A percentile compares a stretch with the other conserved stretches of the same genome.
Evolutionary conservation across 2,888 invertebrate genomes (phyloP).

Genomic region (Zeuzera pyrina): DNA sequence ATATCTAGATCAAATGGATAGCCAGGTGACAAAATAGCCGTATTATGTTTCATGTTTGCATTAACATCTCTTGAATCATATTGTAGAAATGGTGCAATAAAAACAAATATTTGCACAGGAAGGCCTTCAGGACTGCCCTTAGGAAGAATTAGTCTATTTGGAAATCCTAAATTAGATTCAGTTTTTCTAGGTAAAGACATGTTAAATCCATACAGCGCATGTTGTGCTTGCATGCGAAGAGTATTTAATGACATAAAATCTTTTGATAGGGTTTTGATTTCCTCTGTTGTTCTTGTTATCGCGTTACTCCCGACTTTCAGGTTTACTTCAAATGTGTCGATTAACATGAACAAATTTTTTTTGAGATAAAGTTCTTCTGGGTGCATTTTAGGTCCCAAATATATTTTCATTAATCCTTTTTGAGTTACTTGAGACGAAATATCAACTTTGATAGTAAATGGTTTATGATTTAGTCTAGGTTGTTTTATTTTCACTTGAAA

Average conservation of each 20-base stretch:
- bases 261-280: conserved; percentile 72
- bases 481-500: conserved; percentile 67
- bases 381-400: conserved; percentile 79
- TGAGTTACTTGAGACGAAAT: conserved; percentile 73
- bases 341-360: conserved; percentile 71
- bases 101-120: conserved; percentile 76
- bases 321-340: conserved; percentile 74
- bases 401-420: conserved; percentile 76
- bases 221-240: conserved; percentile 73
- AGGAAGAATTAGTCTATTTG: conserved; percentile 79
- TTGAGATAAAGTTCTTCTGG: conserved; percentile 63
- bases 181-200: conserved; percentile 59
- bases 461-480: conserved; percentile 79
- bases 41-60: conserved; percentile 47
- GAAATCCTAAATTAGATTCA: conserved; percentile 75
- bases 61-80: conserved; percentile 26
- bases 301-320: conserved; percentile 76
- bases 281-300: conserved; percentile 75
- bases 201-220: conserved; percentile 69
- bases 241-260: conserved; percentile 74
- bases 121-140: conserved; percentile 78
- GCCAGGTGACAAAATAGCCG: conserved; percentile 64
- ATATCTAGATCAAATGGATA: conserved; percentile 82
- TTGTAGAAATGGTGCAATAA: conserved; percentile 70
- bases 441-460: conserved; percentile 77